These are phyloP conservation scores for Spinus olivaceus DNA, from an alignment of 2,797 vertebrate species.

Conservation along the genomic window DNA sequence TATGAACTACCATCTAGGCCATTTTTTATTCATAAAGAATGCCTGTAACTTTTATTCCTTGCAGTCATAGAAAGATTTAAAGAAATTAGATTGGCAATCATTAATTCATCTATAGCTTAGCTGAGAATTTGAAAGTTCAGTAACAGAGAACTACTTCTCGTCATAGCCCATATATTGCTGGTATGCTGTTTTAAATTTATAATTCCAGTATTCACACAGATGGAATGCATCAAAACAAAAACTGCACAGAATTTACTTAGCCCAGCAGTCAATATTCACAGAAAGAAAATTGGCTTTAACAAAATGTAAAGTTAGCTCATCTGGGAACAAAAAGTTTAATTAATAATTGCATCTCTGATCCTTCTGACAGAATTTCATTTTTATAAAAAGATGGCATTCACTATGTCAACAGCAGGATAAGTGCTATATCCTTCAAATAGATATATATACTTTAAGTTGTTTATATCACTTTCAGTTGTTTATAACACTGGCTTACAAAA, in stretches of 20 bases:
- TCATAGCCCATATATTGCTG: slow-evolving; percentile 71
- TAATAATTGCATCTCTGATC: slow-evolving; percentile 36
- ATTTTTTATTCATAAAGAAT: slow-evolving; percentile 58
- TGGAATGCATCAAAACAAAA: slow-evolving; percentile 66
- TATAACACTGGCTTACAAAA: slow-evolving; percentile 9
- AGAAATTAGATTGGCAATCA: slow-evolving; percentile 50
- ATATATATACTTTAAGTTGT: not conserved
- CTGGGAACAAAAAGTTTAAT: slow-evolving; percentile 20
- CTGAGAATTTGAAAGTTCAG: slow-evolving; percentile 50
- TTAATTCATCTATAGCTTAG: slow-evolving; percentile 50
- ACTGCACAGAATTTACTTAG: slow-evolving; percentile 33
- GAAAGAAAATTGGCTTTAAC: slow-evolving; percentile 16
- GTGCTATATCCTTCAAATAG: not conserved
- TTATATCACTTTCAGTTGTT: slow-evolving; percentile 3
- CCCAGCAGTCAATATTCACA: slow-evolving; percentile 44
- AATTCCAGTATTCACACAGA: slow-evolving; percentile 54
- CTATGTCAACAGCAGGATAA: slow-evolving; percentile 36
- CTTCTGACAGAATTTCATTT: not conserved
- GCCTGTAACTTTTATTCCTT: slow-evolving; percentile 3
- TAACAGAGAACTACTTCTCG: slow-evolving; percentile 51
- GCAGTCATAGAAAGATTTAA: slow-evolving; percentile 62
- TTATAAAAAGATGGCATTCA: slow-evolving; percentile 23
- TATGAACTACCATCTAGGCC: slow-evolving; percentile 23
- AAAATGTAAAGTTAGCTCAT: slow-evolving; percentile 44
- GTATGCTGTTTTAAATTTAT: slow-evolving; percentile 55